Evolutionary conservation across 2,888 invertebrate species (phyloP).

Genomic region (Polydesmus complanatus): DNA sequence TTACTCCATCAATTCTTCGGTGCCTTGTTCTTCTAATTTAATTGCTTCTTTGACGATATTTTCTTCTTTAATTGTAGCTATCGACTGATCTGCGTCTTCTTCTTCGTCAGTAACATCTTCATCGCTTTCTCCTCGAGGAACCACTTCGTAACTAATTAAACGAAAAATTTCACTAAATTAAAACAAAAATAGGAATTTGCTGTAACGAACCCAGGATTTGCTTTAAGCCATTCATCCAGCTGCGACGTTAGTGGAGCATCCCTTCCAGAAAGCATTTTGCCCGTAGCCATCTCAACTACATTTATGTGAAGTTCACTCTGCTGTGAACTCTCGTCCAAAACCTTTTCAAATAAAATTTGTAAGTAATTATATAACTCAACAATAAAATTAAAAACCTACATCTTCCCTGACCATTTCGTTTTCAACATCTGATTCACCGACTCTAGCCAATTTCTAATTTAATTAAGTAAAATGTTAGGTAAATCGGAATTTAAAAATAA

Average conservation of each 20-base stretch:
- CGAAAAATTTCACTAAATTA: neutral
- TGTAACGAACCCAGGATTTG: conserved; percentile 62
- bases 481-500: neutral
- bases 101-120: conserved; percentile 20
- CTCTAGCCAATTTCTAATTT: neutral
- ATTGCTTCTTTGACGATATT: no score
- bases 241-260: conserved; percentile 78
- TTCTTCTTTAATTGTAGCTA: neutral
- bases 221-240: conserved; percentile 69
- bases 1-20: neutral
- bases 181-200: neutral
- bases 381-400: no score
- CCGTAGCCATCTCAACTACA: conserved; percentile 77
- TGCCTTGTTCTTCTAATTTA: neutral
- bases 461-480: neutral
- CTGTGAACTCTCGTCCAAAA: conserved; percentile 42
- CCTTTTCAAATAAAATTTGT: no score
- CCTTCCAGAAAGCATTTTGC: conserved; percentile 51
- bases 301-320: conserved; percentile 69
- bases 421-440: neutral
- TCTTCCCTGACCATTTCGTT: neutral
- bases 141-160: conserved; percentile 50
- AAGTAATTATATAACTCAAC: no score
- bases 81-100: conserved; percentile 9
- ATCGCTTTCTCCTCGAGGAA: conserved; percentile 37